phyloP scores from a whole-genome alignment of 2,888 invertebrate genomes.

The Andrena bicolor region DNA sequence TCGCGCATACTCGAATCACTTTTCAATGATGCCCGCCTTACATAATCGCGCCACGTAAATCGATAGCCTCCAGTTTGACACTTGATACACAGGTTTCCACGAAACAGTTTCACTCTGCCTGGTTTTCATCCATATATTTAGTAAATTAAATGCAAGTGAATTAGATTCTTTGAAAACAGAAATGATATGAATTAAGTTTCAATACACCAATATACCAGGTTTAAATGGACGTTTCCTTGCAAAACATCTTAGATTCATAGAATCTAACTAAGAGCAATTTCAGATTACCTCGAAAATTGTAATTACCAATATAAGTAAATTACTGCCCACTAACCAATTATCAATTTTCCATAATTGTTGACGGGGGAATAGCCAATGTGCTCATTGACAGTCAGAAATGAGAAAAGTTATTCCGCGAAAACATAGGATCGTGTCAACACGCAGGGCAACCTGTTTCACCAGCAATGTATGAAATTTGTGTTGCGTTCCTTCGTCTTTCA shows the following conservation, averaged over 20 bases:
- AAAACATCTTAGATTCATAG: no score
- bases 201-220: no score
- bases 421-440: not conserved
- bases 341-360: no score
- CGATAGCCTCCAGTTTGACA: not conserved
- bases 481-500: not conserved
- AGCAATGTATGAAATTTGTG: not conserved
- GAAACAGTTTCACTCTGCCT: not conserved
- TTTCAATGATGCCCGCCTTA: not conserved
- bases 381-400: not conserved
- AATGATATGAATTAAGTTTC: no score
- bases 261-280: no score
- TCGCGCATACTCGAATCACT: not conserved
- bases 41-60: not conserved
- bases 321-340: no score
- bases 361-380: no score
- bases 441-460: not conserved
- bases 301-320: no score
- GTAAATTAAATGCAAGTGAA: not conserved
- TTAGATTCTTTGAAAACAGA: not conserved
- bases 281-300: no score
- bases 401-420: not conserved
- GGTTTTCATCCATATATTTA: not conserved
- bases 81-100: not conserved
- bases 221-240: no score